A percentile compares a stretch with the other conserved stretches of the same genome.
phyloP scores from a whole-genome alignment of 2,888 invertebrate genomes.

The Emmelina monodactyla region DNA sequence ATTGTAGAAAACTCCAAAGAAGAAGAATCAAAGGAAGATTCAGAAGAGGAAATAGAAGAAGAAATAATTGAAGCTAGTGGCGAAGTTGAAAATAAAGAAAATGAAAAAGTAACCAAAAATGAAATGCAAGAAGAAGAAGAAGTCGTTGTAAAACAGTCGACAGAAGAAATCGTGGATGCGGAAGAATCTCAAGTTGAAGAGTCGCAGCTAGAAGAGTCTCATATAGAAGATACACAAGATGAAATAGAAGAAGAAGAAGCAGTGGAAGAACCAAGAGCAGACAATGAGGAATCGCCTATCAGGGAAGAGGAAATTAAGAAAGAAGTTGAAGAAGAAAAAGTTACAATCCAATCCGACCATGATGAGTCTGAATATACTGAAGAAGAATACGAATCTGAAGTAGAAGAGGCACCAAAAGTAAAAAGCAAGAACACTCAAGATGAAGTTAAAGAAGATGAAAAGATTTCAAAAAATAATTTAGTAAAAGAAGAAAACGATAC shows the following conservation, averaged over 20 bases:
- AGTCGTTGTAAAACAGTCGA: slow-evolving; percentile 13
- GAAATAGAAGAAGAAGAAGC: slow-evolving; percentile 16
- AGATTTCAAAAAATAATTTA: no score
- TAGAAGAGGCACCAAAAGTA: slow-evolving; percentile 14
- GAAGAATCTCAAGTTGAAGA: slow-evolving; percentile 5
- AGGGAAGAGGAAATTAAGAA: slow-evolving; percentile 14
- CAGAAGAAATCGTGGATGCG: slow-evolving; percentile 12
- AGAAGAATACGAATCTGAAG: slow-evolving; percentile 16
- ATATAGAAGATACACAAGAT: slow-evolving; percentile 14
- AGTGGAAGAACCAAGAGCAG: slow-evolving; percentile 4
- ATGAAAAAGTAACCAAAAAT: slow-evolving; percentile 16
- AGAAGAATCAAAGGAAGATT: slow-evolving; percentile 17
- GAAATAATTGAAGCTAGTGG: slow-evolving; percentile 9
- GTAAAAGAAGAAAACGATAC: not conserved
- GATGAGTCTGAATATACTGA: slow-evolving; percentile 21
- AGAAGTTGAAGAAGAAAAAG: slow-evolving; percentile 18
- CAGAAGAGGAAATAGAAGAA: slow-evolving; percentile 9
- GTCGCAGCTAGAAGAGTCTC: slow-evolving; percentile 7
- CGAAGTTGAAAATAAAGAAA: slow-evolving; percentile 16
- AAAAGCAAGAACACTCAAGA: no score
- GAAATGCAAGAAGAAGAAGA: slow-evolving; percentile 15
- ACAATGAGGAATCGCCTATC: slow-evolving; percentile 13
- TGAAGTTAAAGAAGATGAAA: no score
- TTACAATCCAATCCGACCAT: no score
- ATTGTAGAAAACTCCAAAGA: slow-evolving; percentile 26